Base-by-base conservation (phyloP, 2,113 vertebrate genomes). In the Cichladusa arquata region DNA sequence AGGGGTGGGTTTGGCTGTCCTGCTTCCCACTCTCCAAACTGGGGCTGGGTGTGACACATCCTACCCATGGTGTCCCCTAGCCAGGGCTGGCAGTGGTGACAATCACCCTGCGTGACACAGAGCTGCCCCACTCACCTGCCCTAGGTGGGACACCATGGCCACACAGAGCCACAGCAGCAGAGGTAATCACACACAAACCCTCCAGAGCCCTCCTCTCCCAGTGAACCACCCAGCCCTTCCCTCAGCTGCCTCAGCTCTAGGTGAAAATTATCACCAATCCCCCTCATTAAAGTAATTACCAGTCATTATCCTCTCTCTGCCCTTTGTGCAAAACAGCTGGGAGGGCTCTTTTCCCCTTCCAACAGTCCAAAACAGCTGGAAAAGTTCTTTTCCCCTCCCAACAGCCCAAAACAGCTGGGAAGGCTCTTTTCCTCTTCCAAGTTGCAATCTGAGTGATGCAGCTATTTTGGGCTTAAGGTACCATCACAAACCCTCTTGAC, bases 171-270 rank as follows among this genome's bases (percentile, higher is more conserved):
- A 25, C 14, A 18, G 12, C 58, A 88, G 9, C n/a, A 51, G 3
- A 19, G 7, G n/a, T 0, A 0, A 28, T 36, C 29, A 50, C 47
- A 36, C 22, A n/a, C 4, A 24, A 45, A 1, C 6, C 18, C 25
- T 7, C 2, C 50, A 26, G 19, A 56, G 2, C 8, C 5, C 4
- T 26, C 9, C 33, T 25, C 26, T 28, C 38, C 20, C 33, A 29
- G 11, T 8, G 14, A 31, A 1, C 25, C 9, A 10, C 45, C 57
- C 28, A 36, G 8, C 13, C 16, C 38, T 70, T 31, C 20, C 57
- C 69, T 28, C 76, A 79, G 40, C 61, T 67, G 20, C 25, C 11
- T 47, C 81, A 90, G 38, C 31, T 66, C n/a, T 66, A 34, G 34
- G 29, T 82, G 66, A 25, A 34, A 33, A 14, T 9, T 60, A 36